Base-by-base conservation (phyloP, 2,888 invertebrate species). In the Capitulum mitella region DNA sequence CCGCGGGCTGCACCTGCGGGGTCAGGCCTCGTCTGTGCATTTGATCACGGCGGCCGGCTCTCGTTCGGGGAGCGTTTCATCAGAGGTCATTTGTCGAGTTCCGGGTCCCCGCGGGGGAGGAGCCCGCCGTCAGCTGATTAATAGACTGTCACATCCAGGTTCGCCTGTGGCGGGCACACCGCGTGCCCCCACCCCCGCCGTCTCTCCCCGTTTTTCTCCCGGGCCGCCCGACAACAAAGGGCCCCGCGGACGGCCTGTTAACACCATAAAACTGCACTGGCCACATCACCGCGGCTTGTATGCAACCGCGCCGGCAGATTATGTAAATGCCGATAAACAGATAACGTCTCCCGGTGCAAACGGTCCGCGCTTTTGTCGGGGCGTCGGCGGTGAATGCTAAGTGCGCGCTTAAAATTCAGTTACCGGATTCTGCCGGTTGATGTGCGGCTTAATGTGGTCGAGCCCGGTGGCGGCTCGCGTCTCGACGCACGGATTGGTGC, bases 261-360 rank as follows among this genome's bases (percentile, higher is more conserved):
- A 16, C 51, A 51, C 5, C 51, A 51, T 22, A 14, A 51, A 51
- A 51, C 22, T 51, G 22, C 51, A 51, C 19, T 22, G 22, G 22
- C 51, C 51, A 22, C 51, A 16, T 51, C 22, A 6, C 22, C 51
- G 51, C 51, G 51, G 51, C 22, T 22, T 51, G 32, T 61, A 32
- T 61, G 32, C 61, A 61, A n/a, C 32, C 61, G n/a, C 29, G 32
- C 29, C 61, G 61, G 61, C 32, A 32, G 8, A 32, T 61, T 61
- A 61, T 61, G 61, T 14, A 61, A 61, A 61, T 61, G 61, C 32
- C 61, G 61, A 61, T 61, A 61, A 61, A 61, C 61, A 61, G 61
- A 61, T 32, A 61, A 61, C 61, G 61, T 32, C 32, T 61, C 16
- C 3, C 54, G 54, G 26, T n/a, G 61, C 61, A 61, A 61, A 61